Percentiles rank a stretch among this genome's conserved stretches.
Evolutionary conservation across 2,797 vertebrate genomes (phyloP).

Genomic region (Catharus ustulatus): DNA sequence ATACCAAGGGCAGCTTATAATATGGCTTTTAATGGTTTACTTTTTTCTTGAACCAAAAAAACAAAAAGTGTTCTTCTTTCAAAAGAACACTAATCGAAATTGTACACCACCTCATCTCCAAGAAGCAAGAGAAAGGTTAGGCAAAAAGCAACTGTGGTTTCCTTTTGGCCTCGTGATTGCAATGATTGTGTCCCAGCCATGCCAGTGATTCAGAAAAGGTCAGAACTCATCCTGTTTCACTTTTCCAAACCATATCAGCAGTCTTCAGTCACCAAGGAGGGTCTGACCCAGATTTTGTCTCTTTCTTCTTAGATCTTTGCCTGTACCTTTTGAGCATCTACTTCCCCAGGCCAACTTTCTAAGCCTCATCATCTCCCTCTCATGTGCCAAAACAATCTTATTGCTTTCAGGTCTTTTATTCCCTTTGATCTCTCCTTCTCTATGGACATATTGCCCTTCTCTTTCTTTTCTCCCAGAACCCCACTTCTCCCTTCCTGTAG

Average conservation of each 20-base stretch:
- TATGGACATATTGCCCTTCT: slow-evolving; percentile 36
- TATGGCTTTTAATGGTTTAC: background rate
- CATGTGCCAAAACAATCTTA: slow-evolving; percentile 38
- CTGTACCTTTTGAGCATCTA: background rate
- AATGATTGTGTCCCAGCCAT: background rate
- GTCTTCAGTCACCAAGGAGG: slow-evolving; percentile 34
- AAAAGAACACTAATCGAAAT: background rate
- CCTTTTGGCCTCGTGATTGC: background rate
- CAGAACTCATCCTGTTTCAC: background rate
- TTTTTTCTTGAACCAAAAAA: background rate
- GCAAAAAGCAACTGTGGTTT: background rate
- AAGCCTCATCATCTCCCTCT: slow-evolving; percentile 45
- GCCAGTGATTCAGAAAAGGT: background rate
- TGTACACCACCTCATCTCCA: background rate
- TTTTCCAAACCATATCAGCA: slow-evolving; percentile 1
- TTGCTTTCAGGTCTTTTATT: slow-evolving; percentile 56
- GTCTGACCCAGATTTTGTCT: slow-evolving; percentile 44
- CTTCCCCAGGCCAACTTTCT: slow-evolving; percentile 46
- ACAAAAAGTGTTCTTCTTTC: background rate
- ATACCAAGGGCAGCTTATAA: background rate
- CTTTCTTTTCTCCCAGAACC: slow-evolving; percentile 33
- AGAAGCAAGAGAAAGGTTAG: background rate
- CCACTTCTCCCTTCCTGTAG: background rate
- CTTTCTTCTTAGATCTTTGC: slow-evolving; percentile 1
- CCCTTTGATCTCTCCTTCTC: background rate